Conservation (phyloP, 2,888 invertebrate species). For the Chymomyza amoena region DNA sequence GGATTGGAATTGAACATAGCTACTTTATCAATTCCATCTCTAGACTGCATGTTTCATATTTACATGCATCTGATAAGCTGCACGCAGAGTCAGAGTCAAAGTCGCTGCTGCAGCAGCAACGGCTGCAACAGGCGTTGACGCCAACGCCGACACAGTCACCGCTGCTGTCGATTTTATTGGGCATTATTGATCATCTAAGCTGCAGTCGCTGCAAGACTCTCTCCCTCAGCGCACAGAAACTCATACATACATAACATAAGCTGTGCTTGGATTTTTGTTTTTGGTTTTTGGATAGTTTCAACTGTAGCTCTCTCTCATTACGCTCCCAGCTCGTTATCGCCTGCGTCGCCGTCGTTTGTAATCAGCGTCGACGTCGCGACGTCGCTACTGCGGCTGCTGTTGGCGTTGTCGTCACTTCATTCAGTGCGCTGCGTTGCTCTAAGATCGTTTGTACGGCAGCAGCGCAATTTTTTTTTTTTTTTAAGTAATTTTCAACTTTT, state of each 20-base stretch:
- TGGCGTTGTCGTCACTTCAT: conserved; percentile 59
- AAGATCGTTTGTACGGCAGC: conserved; percentile 68
- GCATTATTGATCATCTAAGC: not conserved
- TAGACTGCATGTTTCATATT: not conserved
- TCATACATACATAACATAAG: not conserved
- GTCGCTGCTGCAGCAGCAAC: conserved; percentile 3
- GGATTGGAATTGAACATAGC: too few relatives aligned
- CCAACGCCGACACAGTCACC: not conserved
- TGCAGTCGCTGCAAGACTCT: not conserved
- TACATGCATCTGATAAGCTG: conserved; percentile 27
- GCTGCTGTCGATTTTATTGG: not conserved
- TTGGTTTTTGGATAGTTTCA: not conserved
- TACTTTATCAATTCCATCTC: not conserved
- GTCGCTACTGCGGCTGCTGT: conserved; percentile 28
- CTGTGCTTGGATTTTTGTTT: not conserved
- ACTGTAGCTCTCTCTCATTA: not conserved
- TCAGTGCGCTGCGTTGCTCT: conserved; percentile 66
- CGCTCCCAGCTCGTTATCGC: conserved; percentile 17
- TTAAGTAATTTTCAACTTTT: conserved; percentile 27
- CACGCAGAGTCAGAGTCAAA: conserved; percentile 4
- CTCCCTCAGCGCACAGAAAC: too few relatives aligned
- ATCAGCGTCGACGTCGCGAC: not conserved
- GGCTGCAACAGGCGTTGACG: conserved; percentile 5
- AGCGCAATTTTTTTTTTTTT: conserved; percentile 59
- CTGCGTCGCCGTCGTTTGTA: not conserved